A percentile compares a stretch with the other conserved stretches of the same genome.
These are phyloP conservation scores for fruit fly (Drosophila melanogaster) DNA, from an alignment of 1,140 invertebrate genomes.

Conservation along the genomic window Release_6_plus_ISO1_MT NC_004354.4:3073501-3074000, in stretches of 20 bases:
- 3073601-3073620: constrained; percentile 58
- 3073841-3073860: no score
- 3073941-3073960: constrained; percentile 77
- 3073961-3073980: constrained; percentile 82
- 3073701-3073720: no score
- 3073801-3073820: no score
- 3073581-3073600: constrained; percentile 36
- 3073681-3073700: not conserved
- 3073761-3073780: not conserved
- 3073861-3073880: constrained; percentile 1
- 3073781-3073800: no score
- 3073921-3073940: constrained; percentile 83
- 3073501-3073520: constrained; percentile 43
- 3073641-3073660: constrained; percentile 15
- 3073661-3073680: not conserved
- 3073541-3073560: constrained; percentile 76
- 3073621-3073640: constrained; percentile 17
- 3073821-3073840: no score
- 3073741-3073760: not conserved
- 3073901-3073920: constrained; percentile 2
- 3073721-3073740: no score
- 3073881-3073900: not conserved
- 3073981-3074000: constrained; percentile 32
- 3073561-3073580: constrained; percentile 48
- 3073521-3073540: constrained; percentile 62